Evolutionary conservation across 2,113 vertebrate species (phyloP).

Genomic region (Psophia crepitans): DNA sequence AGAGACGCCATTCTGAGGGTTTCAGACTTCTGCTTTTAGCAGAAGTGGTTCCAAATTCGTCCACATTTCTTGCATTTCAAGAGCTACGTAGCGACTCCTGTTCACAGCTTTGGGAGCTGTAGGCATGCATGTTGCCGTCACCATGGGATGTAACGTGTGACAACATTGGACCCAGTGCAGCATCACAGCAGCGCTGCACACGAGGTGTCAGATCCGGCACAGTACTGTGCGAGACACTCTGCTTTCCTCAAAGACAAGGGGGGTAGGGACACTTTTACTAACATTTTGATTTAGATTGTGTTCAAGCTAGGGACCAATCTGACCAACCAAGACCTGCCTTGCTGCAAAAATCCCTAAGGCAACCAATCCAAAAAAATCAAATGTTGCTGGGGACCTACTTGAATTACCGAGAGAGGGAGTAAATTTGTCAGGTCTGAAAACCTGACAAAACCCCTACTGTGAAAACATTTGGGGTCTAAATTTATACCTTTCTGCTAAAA

Average conservation of each 20-base stretch:
- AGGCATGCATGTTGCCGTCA: neutral
- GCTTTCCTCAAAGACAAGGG: neutral
- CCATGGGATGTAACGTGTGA: rapidly evolving
- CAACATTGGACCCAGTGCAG: rapidly evolving
- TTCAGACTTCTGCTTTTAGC: neutral
- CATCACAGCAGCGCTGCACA: neutral
- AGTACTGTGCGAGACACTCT: neutral
- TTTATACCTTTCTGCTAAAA: neutral
- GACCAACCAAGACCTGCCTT: neutral
- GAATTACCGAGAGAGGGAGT: neutral
- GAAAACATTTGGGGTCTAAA: slow-evolving; percentile 9
- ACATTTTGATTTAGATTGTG: neutral
- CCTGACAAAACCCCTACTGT: neutral
- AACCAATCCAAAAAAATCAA: neutral
- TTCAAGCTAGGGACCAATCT: neutral
- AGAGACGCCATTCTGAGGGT: neutral
- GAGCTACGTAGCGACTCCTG: neutral
- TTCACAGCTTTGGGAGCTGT: neutral
- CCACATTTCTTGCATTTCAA: neutral
- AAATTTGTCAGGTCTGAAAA: neutral
- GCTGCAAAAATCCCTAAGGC: neutral
- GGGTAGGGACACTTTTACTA: neutral
- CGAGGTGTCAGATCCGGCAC: neutral
- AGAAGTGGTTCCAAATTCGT: neutral
- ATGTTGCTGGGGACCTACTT: neutral